Evolutionary conservation across 2,888 invertebrate species (phyloP).

Genomic region (Geotrupes spiniger): DNA sequence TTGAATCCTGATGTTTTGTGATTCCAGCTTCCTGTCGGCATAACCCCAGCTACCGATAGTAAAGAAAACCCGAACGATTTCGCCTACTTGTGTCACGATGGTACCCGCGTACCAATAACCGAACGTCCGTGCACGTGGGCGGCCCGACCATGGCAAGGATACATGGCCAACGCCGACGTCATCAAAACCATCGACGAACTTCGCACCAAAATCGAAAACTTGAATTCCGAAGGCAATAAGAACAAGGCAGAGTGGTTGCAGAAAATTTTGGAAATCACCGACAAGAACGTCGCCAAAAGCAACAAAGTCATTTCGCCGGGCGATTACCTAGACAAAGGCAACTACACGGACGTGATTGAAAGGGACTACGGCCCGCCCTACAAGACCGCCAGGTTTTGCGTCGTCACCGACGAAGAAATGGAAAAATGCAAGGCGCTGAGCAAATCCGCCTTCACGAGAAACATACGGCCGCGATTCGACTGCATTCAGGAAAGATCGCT

Average conservation of each 20-base stretch:
- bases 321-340: slow-evolving; percentile 45
- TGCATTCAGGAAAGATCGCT: slow-evolving; percentile 66
- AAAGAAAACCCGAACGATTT: slow-evolving; percentile 65
- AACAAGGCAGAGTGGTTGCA: slow-evolving; percentile 50
- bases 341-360: slow-evolving; percentile 64
- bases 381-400: slow-evolving; percentile 66
- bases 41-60: slow-evolving; percentile 55
- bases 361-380: slow-evolving; percentile 70
- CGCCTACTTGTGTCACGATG: slow-evolving; percentile 78
- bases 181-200: slow-evolving; percentile 55
- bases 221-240: slow-evolving; percentile 50
- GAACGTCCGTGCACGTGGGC: slow-evolving; percentile 75
- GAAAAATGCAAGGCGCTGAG: slow-evolving; percentile 73
- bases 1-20: too few species aligned
- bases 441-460: slow-evolving; percentile 71
- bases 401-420: slow-evolving; percentile 62
- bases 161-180: slow-evolving; percentile 66
- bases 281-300: slow-evolving; percentile 55
- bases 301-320: slow-evolving; percentile 42
- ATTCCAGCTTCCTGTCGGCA: slow-evolving; percentile 62
- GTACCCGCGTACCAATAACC: slow-evolving; percentile 64
- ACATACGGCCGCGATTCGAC: slow-evolving; percentile 75
- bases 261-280: slow-evolving; percentile 57
- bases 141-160: slow-evolving; percentile 80
- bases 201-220: slow-evolving; percentile 56